Conservation (phyloP, 2,113 vertebrate species). For the Xiphorhynchus elegans region DNA sequence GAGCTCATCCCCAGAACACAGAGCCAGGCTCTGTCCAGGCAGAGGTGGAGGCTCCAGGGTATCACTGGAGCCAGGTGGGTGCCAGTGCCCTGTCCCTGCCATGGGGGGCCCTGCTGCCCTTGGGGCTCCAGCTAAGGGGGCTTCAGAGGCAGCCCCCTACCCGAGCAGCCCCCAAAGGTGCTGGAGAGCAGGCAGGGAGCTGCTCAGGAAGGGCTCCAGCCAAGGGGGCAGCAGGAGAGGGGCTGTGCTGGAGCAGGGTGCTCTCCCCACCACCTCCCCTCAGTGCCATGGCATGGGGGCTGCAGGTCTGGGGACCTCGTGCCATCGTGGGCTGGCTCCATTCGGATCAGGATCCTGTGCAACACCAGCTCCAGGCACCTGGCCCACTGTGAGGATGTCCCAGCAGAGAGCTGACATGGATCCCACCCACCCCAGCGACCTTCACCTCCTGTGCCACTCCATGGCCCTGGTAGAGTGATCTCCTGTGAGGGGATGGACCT, state of each 20-base stretch:
- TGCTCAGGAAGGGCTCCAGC: neutral
- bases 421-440: accelerated
- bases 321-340: accelerated
- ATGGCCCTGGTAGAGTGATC: neutral
- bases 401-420: neutral
- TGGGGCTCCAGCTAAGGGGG: neutral
- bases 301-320: neutral
- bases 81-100: neutral
- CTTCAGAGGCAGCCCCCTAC: neutral
- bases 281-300: accelerated
- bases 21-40: accelerated
- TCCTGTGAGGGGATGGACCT: neutral
- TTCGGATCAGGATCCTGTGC: neutral
- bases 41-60: neutral
- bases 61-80: accelerated
- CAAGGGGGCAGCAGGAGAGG: neutral
- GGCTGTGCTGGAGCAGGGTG: accelerated
- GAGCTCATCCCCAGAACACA: neutral
- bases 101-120: neutral
- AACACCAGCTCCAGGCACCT: accelerated
- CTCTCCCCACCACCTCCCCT: neutral
- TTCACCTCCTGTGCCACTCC: neutral
- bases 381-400: neutral
- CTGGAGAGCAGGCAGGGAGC: neutral
- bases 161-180: neutral